These are phyloP conservation scores for Darevskia mixta DNA, from an alignment of 2,797 vertebrate species.

Conservation along the genomic window DNA sequence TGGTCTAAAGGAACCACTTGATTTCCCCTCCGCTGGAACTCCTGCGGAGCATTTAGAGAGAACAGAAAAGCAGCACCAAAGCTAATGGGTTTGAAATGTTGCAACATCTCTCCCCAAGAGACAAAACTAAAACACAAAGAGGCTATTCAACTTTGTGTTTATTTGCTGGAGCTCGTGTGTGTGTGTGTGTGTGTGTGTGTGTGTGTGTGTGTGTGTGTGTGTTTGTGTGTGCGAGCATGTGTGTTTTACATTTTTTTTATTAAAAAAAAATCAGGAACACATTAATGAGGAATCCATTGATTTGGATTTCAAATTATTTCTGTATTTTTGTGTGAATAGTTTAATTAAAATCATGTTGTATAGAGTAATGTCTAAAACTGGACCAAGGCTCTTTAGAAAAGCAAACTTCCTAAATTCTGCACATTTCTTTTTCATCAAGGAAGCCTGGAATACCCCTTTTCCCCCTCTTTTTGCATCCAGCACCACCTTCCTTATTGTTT, in stretches of 20 bases:
- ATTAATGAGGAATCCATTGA: constrained; percentile 58
- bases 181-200: constrained; percentile 23
- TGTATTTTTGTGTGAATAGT: constrained; percentile 50
- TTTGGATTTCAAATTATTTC: constrained; percentile 58
- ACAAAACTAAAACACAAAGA: constrained; percentile 38
- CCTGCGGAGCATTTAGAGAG: constrained; percentile 49
- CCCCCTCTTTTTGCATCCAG: constrained; percentile 40
- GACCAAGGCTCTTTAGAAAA: constrained; percentile 73
- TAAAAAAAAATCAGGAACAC: constrained; percentile 65
- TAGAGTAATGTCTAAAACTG: constrained; percentile 72
- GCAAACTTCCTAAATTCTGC: constrained; percentile 49
- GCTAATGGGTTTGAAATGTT: constrained; percentile 26
- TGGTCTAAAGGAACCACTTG: constrained; percentile 73
- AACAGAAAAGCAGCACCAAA: constrained; percentile 32
- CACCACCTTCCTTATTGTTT: constrained; percentile 24
- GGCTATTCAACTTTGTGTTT: constrained; percentile 44
- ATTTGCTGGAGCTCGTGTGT: constrained; percentile 31
- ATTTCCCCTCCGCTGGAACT: constrained; percentile 49
- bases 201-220: constrained; percentile 28
- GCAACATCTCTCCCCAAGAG: constrained; percentile 34
- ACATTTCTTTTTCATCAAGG: constrained; percentile 48
- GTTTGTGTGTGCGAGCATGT: background rate
- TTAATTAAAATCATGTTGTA: constrained; percentile 67
- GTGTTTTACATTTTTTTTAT: background rate
- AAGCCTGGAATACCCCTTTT: constrained; percentile 65